A percentile compares a stretch with the other conserved stretches of the same genome.
Evolutionary conservation across 2,113 vertebrate genomes (phyloP).

Genomic region (Monopterus albus): DNA sequence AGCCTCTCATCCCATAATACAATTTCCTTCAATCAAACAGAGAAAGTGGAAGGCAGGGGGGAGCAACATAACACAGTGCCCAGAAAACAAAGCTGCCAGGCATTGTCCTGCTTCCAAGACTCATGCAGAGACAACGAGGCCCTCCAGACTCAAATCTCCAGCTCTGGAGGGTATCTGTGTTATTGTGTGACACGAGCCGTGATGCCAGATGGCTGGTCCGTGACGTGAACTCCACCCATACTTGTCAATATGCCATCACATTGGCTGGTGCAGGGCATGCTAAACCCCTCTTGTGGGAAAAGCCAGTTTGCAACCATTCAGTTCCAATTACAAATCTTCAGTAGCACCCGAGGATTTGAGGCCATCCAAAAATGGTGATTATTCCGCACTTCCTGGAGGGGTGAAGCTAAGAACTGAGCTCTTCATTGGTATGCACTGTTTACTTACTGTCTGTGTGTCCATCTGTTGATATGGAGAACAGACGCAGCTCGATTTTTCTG

Average conservation of each 20-base stretch:
- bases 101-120: constrained; percentile 58
- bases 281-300: constrained; percentile 65
- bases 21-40: constrained; percentile 59
- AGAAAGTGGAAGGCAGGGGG: constrained; percentile 21
- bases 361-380: constrained; percentile 72
- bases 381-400: constrained; percentile 59
- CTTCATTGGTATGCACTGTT: constrained; percentile 70
- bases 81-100: constrained; percentile 61
- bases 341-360: constrained; percentile 66
- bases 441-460: constrained; percentile 72
- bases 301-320: constrained; percentile 65
- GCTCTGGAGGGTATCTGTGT: constrained; percentile 66
- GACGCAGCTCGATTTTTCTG: constrained; percentile 49
- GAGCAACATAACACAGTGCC: constrained; percentile 28
- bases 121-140: constrained; percentile 46
- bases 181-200: constrained; percentile 52
- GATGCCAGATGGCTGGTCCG: constrained; percentile 67
- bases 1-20: constrained; percentile 44
- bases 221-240: constrained; percentile 63
- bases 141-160: constrained; percentile 45
- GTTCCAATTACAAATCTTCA: constrained; percentile 75
- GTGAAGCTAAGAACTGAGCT: constrained; percentile 59
- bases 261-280: constrained; percentile 42
- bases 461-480: constrained; percentile 70
- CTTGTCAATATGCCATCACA: constrained; percentile 68